Evolutionary conservation across 2,113 vertebrate genomes (phyloP).

Genomic region (Blennius ocellaris): DNA sequence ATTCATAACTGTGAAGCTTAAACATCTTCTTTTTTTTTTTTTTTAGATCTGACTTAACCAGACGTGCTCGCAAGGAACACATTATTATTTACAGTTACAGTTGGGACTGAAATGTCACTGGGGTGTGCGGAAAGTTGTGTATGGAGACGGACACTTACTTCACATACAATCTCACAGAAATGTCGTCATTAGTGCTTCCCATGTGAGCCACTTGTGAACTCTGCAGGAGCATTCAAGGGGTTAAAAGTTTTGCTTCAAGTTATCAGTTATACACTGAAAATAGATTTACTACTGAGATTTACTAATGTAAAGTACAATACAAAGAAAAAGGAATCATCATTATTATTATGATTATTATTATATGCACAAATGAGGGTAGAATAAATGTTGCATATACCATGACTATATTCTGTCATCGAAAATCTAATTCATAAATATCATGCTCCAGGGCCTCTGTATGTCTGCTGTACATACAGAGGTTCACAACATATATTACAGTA

Average conservation of each 20-base stretch:
- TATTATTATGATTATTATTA: no score
- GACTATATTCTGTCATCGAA: neutral
- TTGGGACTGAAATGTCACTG: neutral
- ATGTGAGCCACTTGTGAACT: conserved; percentile 13
- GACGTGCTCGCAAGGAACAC: conserved; percentile 7
- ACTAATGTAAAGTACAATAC: no score
- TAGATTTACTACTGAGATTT: no score
- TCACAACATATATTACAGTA: no score
- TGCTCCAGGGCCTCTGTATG: no score
- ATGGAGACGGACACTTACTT: neutral
- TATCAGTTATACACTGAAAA: neutral
- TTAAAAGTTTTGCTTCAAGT: conserved; percentile 19
- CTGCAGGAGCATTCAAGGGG: conserved; percentile 19
- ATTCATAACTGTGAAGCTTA: conserved; percentile 42
- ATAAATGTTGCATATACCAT: neutral
- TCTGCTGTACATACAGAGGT: no score
- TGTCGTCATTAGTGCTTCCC: conserved; percentile 2
- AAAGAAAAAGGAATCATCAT: no score
- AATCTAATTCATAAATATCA: neutral
- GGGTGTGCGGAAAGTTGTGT: neutral
- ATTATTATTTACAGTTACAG: conserved; percentile 42
- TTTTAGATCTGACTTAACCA: conserved; percentile 31
- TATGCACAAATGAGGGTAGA: neutral
- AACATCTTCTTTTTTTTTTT: conserved; percentile 37
- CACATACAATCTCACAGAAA: neutral